Evolutionary conservation across 2,888 invertebrate genomes (phyloP).

Genomic region (Caenorhabditis becei): DNA sequence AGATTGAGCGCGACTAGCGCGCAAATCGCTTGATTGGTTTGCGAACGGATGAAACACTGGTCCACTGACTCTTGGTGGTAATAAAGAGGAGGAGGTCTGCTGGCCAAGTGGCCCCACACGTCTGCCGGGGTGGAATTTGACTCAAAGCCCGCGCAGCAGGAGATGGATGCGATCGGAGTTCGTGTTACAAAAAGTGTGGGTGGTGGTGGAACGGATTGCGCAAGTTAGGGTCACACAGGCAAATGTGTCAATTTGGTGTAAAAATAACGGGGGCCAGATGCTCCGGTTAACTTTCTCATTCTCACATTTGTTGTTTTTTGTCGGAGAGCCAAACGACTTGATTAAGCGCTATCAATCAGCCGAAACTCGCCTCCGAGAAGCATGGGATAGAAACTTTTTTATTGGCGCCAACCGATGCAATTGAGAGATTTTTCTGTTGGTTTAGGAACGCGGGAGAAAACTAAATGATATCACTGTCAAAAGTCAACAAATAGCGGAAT

Average conservation of each 20-base stretch:
- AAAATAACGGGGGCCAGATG: constrained; percentile 29
- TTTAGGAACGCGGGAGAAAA: neutral
- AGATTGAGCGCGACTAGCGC: constrained; percentile 23
- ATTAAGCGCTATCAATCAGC: constrained; percentile 40
- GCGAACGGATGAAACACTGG: neutral
- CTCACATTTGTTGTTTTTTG: constrained; percentile 56
- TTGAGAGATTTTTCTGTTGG: no score
- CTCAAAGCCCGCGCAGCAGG: constrained; percentile 38
- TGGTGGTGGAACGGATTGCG: constrained; percentile 20
- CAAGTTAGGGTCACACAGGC: constrained; percentile 40
- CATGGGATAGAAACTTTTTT: neutral
- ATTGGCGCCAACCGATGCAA: no score
- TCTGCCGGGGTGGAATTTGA: constrained; percentile 53
- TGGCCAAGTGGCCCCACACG: constrained; percentile 40
- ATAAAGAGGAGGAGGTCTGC: constrained; percentile 46
- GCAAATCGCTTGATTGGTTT: constrained; percentile 46
- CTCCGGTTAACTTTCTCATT: neutral
- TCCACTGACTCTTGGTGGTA: constrained; percentile 40
- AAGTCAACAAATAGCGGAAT: neutral
- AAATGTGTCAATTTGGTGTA: constrained; percentile 44
- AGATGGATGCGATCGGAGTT: constrained; percentile 7
- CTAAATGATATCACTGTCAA: constrained; percentile 3
- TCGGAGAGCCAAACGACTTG: constrained; percentile 12
- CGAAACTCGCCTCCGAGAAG: constrained; percentile 5
- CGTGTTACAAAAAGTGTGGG: constrained; percentile 37